Conservation (phyloP, 2,113 vertebrate genomes). For the Phalacrocorax aristotelis region DNA sequence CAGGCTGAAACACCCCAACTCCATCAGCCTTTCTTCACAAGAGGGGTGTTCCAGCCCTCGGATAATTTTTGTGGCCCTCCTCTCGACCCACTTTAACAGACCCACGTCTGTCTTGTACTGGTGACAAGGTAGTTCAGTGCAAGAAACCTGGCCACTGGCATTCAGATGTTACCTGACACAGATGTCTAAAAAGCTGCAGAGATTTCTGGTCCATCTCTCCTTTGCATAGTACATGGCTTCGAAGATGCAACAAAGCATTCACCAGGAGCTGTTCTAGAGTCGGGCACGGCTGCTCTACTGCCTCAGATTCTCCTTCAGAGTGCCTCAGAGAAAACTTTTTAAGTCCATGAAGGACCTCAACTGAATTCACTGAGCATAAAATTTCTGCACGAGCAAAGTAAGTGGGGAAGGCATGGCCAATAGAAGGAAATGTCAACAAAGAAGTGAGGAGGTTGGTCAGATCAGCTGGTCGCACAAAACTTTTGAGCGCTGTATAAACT, state of each 20-base stretch:
- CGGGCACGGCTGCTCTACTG: constrained; percentile 52
- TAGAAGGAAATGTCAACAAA: constrained; percentile 85
- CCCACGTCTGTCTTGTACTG: background rate
- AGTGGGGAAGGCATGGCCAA: constrained; percentile 75
- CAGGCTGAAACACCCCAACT: background rate
- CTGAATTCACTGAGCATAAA: constrained; percentile 84
- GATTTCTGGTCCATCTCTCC: constrained; percentile 84
- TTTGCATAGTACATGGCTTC: constrained; percentile 79
- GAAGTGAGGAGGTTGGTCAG: constrained; percentile 77
- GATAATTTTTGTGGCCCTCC: background rate
- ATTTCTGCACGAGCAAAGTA: constrained; percentile 85
- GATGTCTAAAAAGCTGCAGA: constrained; percentile 86
- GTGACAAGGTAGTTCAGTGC: background rate
- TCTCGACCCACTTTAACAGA: background rate
- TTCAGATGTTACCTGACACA: constrained; percentile 83
- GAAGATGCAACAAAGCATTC: constrained; percentile 85
- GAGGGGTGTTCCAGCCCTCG: background rate
- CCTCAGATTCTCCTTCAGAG: constrained; percentile 45
- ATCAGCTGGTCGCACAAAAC: constrained; percentile 64
- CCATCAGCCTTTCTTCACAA: background rate
- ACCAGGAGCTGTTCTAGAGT: constrained; percentile 82
- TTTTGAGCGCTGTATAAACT: constrained; percentile 62
- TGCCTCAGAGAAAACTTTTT: constrained; percentile 75
- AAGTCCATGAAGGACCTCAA: constrained; percentile 80
- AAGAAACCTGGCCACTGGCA: background rate